Percentiles rank a stretch among this genome's conserved stretches.
phyloP scores from a whole-genome alignment of 2,888 invertebrate species.

The Cheiracanthium punctorium region DNA sequence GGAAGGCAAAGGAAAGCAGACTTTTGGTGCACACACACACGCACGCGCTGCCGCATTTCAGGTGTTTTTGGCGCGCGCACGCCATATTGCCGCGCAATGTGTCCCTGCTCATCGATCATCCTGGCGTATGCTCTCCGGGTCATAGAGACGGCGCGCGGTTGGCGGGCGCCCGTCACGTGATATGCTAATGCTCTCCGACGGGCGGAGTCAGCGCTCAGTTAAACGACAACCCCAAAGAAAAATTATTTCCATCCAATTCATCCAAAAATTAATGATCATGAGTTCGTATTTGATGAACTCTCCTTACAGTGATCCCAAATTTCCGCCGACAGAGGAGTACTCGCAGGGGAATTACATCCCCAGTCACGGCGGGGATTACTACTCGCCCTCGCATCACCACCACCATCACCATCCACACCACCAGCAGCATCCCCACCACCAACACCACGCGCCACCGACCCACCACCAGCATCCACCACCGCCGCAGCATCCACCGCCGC shows the following conservation, averaged over 20 bases:
- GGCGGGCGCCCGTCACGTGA: conserved; percentile 81
- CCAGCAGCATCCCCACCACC: conserved; percentile 60
- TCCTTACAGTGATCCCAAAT: conserved; percentile 76
- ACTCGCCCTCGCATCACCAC: conserved; percentile 67
- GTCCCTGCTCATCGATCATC: conserved; percentile 73
- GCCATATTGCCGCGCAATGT: conserved; percentile 69
- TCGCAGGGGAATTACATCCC: conserved; percentile 88
- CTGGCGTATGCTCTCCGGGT: conserved; percentile 75
- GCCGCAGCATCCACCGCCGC: conserved; percentile 59
- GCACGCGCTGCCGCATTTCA: conserved; percentile 44
- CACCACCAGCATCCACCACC: conserved; percentile 54
- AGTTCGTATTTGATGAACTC: conserved; percentile 87
- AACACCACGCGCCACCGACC: conserved; percentile 40
- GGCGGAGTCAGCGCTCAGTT: conserved; percentile 78
- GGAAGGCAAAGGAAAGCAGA: conserved; percentile 31
- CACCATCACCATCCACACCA: conserved; percentile 57
- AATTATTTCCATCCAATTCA: conserved; percentile 77
- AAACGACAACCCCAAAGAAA: conserved; percentile 74
- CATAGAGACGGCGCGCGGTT: conserved; percentile 77
- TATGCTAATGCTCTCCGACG: conserved; percentile 80
- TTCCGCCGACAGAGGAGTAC: conserved; percentile 92
- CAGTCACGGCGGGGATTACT: conserved; percentile 72
- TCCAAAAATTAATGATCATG: conserved; percentile 82
- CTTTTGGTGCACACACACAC: conserved; percentile 33
- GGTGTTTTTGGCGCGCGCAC: conserved; percentile 58